Evolutionary conservation across 2,797 vertebrate genomes (phyloP).

Genomic region (Hybognathus amarus): DNA sequence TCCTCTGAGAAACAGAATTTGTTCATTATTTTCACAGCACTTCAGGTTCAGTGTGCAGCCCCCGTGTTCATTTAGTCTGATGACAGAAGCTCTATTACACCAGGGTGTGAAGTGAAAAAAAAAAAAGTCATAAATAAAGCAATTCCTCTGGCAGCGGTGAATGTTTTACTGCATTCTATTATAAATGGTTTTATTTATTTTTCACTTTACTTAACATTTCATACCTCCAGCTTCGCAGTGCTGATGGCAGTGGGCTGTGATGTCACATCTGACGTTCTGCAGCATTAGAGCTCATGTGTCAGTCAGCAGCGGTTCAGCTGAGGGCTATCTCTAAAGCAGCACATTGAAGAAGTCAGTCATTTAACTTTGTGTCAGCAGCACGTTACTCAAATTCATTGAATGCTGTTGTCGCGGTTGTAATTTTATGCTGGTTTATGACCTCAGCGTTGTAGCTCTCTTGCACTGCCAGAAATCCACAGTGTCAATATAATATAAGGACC

Average conservation of each 20-base stretch:
- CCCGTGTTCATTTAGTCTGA: slow-evolving; percentile 39
- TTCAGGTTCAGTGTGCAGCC: slow-evolving; percentile 34
- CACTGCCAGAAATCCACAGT: slow-evolving; percentile 25
- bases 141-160: not conserved
- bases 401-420: slow-evolving; percentile 1
- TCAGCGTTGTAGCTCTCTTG: slow-evolving; percentile 24
- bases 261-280: slow-evolving; percentile 11
- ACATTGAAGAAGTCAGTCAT: slow-evolving; percentile 15
- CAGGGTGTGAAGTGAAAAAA: slow-evolving; percentile 6
- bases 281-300: not conserved
- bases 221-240: not conserved
- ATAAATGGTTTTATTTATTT: slow-evolving; percentile 29
- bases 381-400: slow-evolving; percentile 32
- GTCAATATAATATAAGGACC: slow-evolving; percentile 21
- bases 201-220: slow-evolving; percentile 12
- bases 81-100: slow-evolving; percentile 41
- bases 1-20: slow-evolving; percentile 40
- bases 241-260: slow-evolving; percentile 6
- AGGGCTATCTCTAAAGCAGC: slow-evolving; percentile 32
- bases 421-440: slow-evolving; percentile 46
- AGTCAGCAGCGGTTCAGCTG: not conserved
- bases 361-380: slow-evolving; percentile 31
- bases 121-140: slow-evolving; percentile 44
- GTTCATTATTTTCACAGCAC: slow-evolving; percentile 44
- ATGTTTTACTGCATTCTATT: slow-evolving; percentile 34